Percentiles rank a stretch among this genome's conserved stretches.
Conservation (phyloP, 2,113 vertebrate species). For the Bungarus multicinctus region DNA sequence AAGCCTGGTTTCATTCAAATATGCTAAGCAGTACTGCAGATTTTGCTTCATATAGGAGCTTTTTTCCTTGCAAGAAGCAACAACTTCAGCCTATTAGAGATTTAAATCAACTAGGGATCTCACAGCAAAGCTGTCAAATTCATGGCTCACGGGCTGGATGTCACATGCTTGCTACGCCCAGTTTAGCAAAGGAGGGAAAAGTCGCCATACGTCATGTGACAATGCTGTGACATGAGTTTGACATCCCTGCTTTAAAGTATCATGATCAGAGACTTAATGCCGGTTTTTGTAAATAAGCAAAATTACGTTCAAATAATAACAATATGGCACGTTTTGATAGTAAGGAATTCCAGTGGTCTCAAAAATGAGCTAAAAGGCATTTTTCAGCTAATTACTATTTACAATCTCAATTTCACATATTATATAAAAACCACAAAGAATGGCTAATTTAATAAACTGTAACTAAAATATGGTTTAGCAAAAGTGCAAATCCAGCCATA, state of each 20-base stretch:
- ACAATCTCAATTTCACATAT: neutral
- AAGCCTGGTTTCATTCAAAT: neutral
- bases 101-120: neutral
- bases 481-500: neutral
- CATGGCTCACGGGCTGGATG: no score
- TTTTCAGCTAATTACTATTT: neutral
- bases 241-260: neutral
- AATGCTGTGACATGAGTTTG: no score
- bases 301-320: neutral
- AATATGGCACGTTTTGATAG: neutral
- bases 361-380: neutral
- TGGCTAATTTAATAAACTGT: neutral
- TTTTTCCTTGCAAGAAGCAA: neutral
- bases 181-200: no score
- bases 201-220: no score
- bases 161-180: no score
- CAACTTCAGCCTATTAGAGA: neutral
- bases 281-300: neutral
- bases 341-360: neutral
- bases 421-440: neutral
- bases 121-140: neutral
- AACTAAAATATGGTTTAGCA: neutral
- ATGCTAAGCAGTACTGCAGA: neutral
- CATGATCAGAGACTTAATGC: neutral
- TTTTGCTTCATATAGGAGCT: neutral